Evolutionary conservation across 2,113 vertebrate genomes (phyloP), one percentile per base, ranked within the genome.

Genomic region (Rallus limicola): DNA sequence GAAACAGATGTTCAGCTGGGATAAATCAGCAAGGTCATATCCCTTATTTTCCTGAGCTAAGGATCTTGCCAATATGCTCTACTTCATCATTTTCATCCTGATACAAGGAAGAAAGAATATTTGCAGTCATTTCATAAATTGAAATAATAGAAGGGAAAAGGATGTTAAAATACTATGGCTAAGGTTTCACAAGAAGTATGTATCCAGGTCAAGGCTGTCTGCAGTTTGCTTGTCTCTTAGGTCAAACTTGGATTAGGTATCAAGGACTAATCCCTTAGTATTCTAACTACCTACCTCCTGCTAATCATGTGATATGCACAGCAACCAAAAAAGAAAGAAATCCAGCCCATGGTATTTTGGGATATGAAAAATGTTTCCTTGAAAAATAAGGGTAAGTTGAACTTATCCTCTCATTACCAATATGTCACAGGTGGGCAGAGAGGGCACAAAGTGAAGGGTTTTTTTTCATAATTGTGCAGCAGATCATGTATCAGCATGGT

Each of bases 341-440:
- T 50, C 11, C 3, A 1, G 50, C 16, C 33, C 24, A n/a, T 3
- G 2, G 2, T 36, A 42, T 40, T 26, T 42, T n/a, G 20, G 12
- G 24, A 65, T 28, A 40, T 33, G 25, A 65, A 65, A 82, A 36
- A 20, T 19, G 5, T 36, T 88, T 90, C 33, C 38, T 69, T 50
- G 20, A 82, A 82, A 88, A 90, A 62, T 40, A 53, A 13, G 14
- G 52, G 14, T 19, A 36, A 15, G 6, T 29, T 64, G 38, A 86
- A 83, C 0, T 85, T 69, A 58, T 13, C 11, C 34, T 76, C 36
- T 44, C 24, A 38, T 67, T 78, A 52, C 19, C 21, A 18, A 68
- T 34, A 63, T n/a, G 10, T 42, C 44, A 87, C 26, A 85, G 24
- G 42, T 40, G 34, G 84, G 15, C 63, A 62, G 28, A 70, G 17